Evolutionary conservation across 1,140 invertebrate genomes (phyloP), one percentile per base, ranked within the genome.

Genomic region (Mercenaria mercenaria): DNA sequence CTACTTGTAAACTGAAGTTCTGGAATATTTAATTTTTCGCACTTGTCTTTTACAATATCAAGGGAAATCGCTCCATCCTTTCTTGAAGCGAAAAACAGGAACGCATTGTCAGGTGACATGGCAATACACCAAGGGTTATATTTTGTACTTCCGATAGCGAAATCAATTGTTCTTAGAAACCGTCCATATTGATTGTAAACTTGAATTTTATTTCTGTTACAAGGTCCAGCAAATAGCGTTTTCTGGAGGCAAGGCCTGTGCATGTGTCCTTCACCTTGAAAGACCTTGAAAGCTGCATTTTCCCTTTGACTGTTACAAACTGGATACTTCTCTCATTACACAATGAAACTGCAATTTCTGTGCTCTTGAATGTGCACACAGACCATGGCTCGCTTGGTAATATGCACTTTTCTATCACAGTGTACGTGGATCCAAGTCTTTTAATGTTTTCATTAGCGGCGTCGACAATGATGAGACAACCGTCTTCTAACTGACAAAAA

Each of bases 231-330:
- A 64, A 29, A 29, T 29, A 64, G 26, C 6, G 4, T 64, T 1
- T 64, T 26, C 29, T 64, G 20, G n/a, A 29, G 11, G 59, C 59
- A 10, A 64, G 23, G 26, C n/a, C 23, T 29, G 59, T n/a, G 15
- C 59, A 64, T 64, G 59, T n/a, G 59, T 64, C 59, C 59, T 64
- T 64, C 15, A 64, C 59, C 15, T 29, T 64, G 29, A 64, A 64
- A 4, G 59, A 64, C 59, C 59, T 64, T 26, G 59, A 64, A 20
- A 29, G 20, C n/a, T 29, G n/a, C 59, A 64, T 64, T 64, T 64
- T 64, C 6, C 59, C 59, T 4, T 26, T 64, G 1, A 64, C 23
- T 11, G 59, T 8, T 64, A 64, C 23, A 64, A 64, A 64, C 59
- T 64, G 59, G 59, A 64, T 64, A 11, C 6, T n/a, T 29, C 29